A percentile compares a stretch with the other conserved stretches of the same genome.
phyloP scores from a whole-genome alignment of 2,113 vertebrate species.

The Mormoops blainvillei region DNA sequence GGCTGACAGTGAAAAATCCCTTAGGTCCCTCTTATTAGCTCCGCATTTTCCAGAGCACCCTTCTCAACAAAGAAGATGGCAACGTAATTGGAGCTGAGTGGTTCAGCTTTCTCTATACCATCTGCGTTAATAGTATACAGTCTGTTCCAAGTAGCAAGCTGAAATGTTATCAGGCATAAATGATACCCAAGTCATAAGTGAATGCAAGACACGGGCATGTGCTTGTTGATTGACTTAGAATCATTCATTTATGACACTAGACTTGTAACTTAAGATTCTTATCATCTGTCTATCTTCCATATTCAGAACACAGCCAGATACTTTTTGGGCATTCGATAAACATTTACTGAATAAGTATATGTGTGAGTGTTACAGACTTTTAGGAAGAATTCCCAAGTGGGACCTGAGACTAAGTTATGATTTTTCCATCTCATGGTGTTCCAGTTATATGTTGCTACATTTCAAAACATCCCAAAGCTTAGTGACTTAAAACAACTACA shows the following conservation, averaged over 20 bases:
- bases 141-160: neutral
- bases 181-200: neutral
- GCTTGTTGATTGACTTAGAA: neutral
- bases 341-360: neutral
- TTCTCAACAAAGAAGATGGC: constrained; percentile 38
- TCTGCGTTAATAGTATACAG: neutral
- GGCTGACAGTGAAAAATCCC: neutral
- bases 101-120: neutral
- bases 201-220: neutral
- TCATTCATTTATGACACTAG: neutral
- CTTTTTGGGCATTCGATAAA: neutral
- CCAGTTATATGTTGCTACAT: neutral
- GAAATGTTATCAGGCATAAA: neutral
- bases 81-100: neutral
- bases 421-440: neutral
- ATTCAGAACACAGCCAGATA: neutral
- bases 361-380: neutral
- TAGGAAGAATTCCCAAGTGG: neutral
- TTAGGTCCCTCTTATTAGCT: neutral
- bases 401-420: neutral
- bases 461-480: neutral
- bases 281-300: neutral
- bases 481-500: neutral
- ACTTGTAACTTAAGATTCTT: neutral
- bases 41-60: neutral